These are phyloP conservation scores for Alcis repandata DNA, from an alignment of 2,888 invertebrate genomes.

Conservation along the genomic window DNA sequence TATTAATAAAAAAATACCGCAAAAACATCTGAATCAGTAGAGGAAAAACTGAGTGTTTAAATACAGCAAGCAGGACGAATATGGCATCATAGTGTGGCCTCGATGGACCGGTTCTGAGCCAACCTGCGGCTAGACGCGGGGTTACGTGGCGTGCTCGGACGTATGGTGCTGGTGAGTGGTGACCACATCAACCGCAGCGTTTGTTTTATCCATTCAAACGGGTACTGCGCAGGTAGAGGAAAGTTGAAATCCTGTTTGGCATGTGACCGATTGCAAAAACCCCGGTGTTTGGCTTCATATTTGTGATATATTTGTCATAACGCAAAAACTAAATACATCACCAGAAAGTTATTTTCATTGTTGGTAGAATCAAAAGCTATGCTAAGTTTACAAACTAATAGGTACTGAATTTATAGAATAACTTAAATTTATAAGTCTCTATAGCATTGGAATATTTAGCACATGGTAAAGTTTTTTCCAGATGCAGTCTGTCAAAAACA, in stretches of 20 bases:
- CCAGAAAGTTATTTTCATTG: no score
- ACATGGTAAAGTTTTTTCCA: not conserved
- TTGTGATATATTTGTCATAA: no score
- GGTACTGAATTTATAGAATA: no score
- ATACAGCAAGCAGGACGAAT: conserved; percentile 15
- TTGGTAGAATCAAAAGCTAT: no score
- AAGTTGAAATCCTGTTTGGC: conserved; percentile 21
- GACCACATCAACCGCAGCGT: conserved; percentile 16
- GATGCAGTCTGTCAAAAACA: not conserved
- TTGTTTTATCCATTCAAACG: conserved; percentile 13
- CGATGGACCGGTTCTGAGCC: conserved; percentile 28
- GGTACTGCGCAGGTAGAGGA: not conserved
- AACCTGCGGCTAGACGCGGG: not conserved
- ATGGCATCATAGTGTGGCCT: conserved; percentile 25
- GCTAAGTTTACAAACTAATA: not conserved
- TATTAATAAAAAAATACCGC: conserved; percentile 15
- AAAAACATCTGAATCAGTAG: conserved; percentile 32
- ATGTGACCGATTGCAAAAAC: not conserved
- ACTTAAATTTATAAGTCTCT: no score
- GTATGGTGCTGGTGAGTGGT: not conserved
- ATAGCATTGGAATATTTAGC: no score
- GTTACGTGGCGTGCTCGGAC: conserved; percentile 4
- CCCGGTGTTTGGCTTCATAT: not conserved
- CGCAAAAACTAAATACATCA: no score
- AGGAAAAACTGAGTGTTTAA: conserved; percentile 34